These are phyloP conservation scores for Campaea margaritaria DNA, from an alignment of 2,888 invertebrate genomes.

Conservation along the genomic window DNA sequence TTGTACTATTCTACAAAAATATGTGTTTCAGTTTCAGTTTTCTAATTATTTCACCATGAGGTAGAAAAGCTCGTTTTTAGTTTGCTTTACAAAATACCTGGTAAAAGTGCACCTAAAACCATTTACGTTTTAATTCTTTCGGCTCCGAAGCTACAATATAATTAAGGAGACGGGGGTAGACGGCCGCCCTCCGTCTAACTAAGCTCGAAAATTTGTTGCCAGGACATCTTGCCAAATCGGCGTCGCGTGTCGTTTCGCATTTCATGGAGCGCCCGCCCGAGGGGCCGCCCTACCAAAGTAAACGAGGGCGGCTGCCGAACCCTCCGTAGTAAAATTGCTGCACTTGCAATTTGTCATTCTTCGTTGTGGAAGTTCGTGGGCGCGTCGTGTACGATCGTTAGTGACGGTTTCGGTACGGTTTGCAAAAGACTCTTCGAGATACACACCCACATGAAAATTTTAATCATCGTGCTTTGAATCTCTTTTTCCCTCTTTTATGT, in stretches of 20 bases:
- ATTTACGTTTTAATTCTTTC: background rate
- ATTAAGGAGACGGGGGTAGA: constrained; percentile 1
- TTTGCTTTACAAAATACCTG: too few species aligned
- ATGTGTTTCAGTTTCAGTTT: too few species aligned
- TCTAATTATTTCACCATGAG: too few species aligned
- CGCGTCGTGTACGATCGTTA: background rate
- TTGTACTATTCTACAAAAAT: too few species aligned
- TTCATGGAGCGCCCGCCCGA: constrained; percentile 4
- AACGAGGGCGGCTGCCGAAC: constrained; percentile 6
- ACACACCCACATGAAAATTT: too few species aligned
- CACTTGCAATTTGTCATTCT: constrained; percentile 1
- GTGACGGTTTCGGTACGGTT: background rate
- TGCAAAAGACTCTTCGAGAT: background rate
- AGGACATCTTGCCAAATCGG: constrained; percentile 14
- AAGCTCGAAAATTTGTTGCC: constrained; percentile 11
- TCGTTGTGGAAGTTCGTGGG: background rate
- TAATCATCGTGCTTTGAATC: too few species aligned
- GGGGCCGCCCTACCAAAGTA: constrained; percentile 5
- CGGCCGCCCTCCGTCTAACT: background rate
- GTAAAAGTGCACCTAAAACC: background rate
- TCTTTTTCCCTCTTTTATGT: too few species aligned
- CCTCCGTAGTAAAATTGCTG: background rate
- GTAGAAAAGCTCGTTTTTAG: too few species aligned
- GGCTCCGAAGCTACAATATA: background rate
- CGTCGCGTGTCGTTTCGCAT: constrained; percentile 5